Conservation (phyloP, 2,113 vertebrate species). For the Anoplopoma fimbria region DNA sequence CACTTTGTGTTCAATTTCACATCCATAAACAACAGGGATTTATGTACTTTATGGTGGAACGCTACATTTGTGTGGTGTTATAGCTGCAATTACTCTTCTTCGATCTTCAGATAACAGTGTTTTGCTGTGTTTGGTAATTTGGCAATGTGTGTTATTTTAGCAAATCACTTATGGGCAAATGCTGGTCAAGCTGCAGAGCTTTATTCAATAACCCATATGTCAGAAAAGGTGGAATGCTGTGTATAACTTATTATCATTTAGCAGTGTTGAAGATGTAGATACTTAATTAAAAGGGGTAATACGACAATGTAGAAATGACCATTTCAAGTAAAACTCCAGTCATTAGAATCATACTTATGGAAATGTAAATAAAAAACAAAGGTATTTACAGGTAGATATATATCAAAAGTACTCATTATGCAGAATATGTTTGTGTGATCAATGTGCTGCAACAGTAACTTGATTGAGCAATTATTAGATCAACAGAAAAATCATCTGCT, state of each 20-base stretch:
- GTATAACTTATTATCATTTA: neutral
- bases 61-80: neutral
- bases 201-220: neutral
- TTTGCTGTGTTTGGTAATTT: slow-evolving; percentile 1
- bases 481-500: neutral
- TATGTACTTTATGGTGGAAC: neutral
- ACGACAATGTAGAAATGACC: neutral
- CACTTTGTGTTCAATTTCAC: neutral
- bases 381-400: neutral
- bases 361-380: neutral
- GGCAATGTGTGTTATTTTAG: slow-evolving; percentile 20
- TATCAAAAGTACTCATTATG: neutral
- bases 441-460: neutral
- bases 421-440: too few species aligned
- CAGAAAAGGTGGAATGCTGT: neutral
- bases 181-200: neutral
- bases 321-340: neutral
- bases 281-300: neutral
- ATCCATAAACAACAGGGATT: neutral
- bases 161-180: neutral
- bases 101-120: slow-evolving; percentile 10
- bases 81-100: slow-evolving; percentile 4
- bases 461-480: neutral
- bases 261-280: neutral
- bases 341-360: neutral